These are phyloP conservation scores for Dufourea novaeangliae DNA, from an alignment of 1,140 invertebrate genomes.

Conservation along the genomic window DNA sequence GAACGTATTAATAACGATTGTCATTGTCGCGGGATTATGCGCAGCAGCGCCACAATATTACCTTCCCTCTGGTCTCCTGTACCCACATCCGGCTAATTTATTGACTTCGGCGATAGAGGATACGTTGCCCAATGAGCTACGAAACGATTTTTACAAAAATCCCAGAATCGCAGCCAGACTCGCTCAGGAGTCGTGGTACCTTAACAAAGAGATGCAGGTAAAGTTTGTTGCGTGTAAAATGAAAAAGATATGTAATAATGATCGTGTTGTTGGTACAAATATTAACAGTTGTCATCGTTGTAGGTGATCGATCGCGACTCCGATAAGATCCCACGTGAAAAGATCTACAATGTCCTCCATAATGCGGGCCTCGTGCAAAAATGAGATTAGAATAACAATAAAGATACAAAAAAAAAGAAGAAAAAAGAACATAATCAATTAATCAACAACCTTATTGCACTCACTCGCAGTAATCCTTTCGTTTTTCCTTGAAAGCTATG, in stretches of 20 bases:
- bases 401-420: neutral
- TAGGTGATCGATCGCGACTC: constrained; percentile 88
- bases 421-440: neutral
- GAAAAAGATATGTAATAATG: no score
- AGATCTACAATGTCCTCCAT: constrained; percentile 88
- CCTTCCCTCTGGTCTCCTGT: constrained; percentile 50
- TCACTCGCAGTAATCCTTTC: neutral
- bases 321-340: constrained; percentile 89
- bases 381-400: constrained; percentile 37
- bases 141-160: constrained; percentile 90
- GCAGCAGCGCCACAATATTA: constrained; percentile 69
- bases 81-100: constrained; percentile 84
- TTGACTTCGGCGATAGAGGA: constrained; percentile 84
- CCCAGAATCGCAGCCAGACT: constrained; percentile 86
- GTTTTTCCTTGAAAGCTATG: neutral
- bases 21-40: constrained; percentile 52
- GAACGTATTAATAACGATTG: constrained; percentile 29
- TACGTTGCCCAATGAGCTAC: constrained; percentile 83
- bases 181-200: constrained; percentile 89
- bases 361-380: constrained; percentile 84
- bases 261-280: neutral
- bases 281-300: constrained; percentile 12
- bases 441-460: neutral
- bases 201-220: constrained; percentile 86
- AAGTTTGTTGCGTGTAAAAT: no score